Percentiles rank a stretch among this genome's conserved stretches.
These are phyloP conservation scores for Pachypanchax playfairii DNA, from an alignment of 2,113 vertebrate genomes.

Conservation along the genomic window DNA sequence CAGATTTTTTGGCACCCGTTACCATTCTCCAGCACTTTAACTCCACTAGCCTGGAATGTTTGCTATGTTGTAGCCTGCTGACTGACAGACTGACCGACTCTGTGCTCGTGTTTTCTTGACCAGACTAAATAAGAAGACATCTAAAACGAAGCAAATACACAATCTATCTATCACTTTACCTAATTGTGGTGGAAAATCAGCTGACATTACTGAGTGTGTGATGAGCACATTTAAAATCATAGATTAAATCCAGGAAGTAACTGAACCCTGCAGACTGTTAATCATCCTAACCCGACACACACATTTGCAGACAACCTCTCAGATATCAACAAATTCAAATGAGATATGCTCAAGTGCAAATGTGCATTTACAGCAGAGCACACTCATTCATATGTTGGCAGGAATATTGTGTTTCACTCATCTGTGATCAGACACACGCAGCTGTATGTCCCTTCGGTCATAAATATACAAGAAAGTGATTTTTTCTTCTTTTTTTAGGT, in stretches of 20 bases:
- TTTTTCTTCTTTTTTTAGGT: constrained; percentile 2
- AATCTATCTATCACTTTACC: too few relatives aligned
- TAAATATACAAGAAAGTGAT: constrained; percentile 8
- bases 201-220: too few relatives aligned
- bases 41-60: constrained; percentile 64
- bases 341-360: constrained; percentile 27
- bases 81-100: constrained; percentile 36
- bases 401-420: constrained; percentile 15
- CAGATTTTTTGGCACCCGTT: constrained; percentile 51
- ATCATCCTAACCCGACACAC: constrained; percentile 15
- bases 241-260: constrained; percentile 19
- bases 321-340: constrained; percentile 26
- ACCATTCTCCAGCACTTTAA: constrained; percentile 40
- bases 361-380: constrained; percentile 22
- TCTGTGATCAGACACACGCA: constrained; percentile 25
- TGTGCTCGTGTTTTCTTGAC: constrained; percentile 9
- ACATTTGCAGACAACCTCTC: constrained; percentile 6
- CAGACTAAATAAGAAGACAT: constrained; percentile 7
- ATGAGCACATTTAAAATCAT: too few relatives aligned
- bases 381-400: constrained; percentile 18
- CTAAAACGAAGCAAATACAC: neutral
- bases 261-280: constrained; percentile 18
- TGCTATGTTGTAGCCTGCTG: constrained; percentile 66
- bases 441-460: neutral
- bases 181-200: neutral